phyloP scores from a whole-genome alignment of 1,140 invertebrate species.

The Branchinecta lynchi region DNA sequence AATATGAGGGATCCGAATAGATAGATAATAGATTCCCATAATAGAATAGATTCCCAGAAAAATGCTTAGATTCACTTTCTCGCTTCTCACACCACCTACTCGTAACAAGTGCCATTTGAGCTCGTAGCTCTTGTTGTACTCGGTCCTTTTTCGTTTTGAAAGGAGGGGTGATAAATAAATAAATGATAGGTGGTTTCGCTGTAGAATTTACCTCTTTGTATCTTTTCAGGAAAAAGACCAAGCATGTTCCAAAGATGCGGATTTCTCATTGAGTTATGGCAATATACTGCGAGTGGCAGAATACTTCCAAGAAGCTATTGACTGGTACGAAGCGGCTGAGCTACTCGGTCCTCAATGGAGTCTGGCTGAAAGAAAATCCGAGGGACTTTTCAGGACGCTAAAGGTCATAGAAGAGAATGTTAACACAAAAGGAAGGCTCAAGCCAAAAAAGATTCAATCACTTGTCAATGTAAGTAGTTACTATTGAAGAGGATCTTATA shows the following conservation, averaged over 20 bases:
- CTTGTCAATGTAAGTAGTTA: neutral
- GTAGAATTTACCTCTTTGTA: neutral
- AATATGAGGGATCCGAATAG: too few relatives aligned
- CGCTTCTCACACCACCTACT: too few relatives aligned
- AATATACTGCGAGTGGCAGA: neutral
- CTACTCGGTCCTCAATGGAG: neutral
- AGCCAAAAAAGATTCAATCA: neutral
- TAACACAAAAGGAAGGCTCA: neutral
- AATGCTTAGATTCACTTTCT: too few relatives aligned
- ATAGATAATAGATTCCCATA: too few relatives aligned
- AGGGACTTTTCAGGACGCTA: neutral
- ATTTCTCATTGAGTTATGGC: neutral
- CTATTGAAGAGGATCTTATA: neutral
- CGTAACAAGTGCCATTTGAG: too few relatives aligned
- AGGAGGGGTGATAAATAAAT: too few relatives aligned
- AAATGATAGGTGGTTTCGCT: too few relatives aligned
- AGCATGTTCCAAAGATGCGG: neutral
- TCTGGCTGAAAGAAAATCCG: neutral
- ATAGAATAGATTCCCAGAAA: too few relatives aligned
- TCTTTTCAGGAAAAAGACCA: neutral
- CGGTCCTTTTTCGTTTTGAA: too few relatives aligned
- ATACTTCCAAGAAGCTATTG: neutral
- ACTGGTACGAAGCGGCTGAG: neutral
- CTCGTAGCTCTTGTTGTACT: too few relatives aligned
- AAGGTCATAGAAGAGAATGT: neutral